Percentiles rank a stretch among this genome's conserved stretches.
Conservation (phyloP, 2,888 invertebrate genomes). For the Carterocephalus palaemon region DNA sequence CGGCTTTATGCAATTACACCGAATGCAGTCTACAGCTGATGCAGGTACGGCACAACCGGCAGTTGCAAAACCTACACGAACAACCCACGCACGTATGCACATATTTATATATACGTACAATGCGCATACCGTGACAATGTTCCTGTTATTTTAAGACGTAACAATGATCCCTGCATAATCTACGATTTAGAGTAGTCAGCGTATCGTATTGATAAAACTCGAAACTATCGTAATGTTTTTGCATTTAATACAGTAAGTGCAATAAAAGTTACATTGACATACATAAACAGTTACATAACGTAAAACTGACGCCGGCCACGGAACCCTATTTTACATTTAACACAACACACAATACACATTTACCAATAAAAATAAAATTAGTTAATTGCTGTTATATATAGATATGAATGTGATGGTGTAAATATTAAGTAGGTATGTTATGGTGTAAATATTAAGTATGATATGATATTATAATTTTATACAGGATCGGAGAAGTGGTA, state of each 20-base stretch:
- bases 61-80: slow-evolving; percentile 59
- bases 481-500: no score
- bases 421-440: no score
- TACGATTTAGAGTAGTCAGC: neutral
- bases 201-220: neutral
- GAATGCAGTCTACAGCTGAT: slow-evolving; percentile 67
- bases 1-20: slow-evolving; percentile 71
- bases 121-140: slow-evolving; percentile 22
- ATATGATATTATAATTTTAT: no score
- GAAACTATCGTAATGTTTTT: slow-evolving; percentile 5
- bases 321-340: neutral
- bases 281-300: slow-evolving; percentile 8
- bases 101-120: slow-evolving; percentile 46
- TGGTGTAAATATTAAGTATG: no score
- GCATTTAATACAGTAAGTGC: slow-evolving; percentile 6
- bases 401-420: no score
- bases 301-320: neutral
- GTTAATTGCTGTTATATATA: no score
- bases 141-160: slow-evolving; percentile 16
- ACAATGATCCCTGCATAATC: neutral
- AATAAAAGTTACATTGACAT: slow-evolving; percentile 7
- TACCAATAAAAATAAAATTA: no score
- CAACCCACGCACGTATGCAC: slow-evolving; percentile 46
- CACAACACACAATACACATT: neutral
- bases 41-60: slow-evolving; percentile 56